phyloP scores from a whole-genome alignment of 2,888 invertebrate species.

The Pseudococcus longispinus region DNA sequence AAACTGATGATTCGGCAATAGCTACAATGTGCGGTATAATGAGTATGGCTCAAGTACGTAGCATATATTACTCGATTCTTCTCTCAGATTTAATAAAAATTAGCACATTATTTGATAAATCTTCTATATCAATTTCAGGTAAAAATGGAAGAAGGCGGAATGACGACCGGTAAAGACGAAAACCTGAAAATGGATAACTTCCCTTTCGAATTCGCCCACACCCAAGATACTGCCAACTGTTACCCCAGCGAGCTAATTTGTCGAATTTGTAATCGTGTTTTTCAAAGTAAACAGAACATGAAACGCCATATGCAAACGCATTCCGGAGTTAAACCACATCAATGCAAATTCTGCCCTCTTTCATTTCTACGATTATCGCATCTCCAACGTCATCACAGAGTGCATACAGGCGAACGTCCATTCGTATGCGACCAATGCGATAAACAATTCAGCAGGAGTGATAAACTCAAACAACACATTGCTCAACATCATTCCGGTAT shows the following conservation, averaged over 20 bases:
- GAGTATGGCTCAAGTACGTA: constrained; percentile 13
- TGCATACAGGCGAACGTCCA: constrained; percentile 75
- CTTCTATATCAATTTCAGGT: not conserved
- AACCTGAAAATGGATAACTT: constrained; percentile 28
- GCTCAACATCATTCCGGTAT: constrained; percentile 59
- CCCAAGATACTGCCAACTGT: not conserved
- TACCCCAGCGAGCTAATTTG: constrained; percentile 54
- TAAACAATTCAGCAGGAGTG: constrained; percentile 75
- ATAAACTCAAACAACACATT: constrained; percentile 73
- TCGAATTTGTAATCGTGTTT: constrained; percentile 58
- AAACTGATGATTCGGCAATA: not conserved
- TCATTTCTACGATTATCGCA: constrained; percentile 74
- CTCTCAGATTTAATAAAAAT: too few relatives aligned
- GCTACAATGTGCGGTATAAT: constrained; percentile 11
- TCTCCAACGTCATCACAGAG: constrained; percentile 72
- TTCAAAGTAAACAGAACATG: constrained; percentile 59
- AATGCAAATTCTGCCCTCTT: constrained; percentile 59
- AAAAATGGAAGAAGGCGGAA: constrained; percentile 50
- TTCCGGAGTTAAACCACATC: constrained; percentile 60
- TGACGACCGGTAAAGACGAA: not conserved
- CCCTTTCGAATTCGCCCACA: not conserved
- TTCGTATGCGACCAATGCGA: constrained; percentile 75
- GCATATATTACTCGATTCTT: not conserved
- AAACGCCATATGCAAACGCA: constrained; percentile 60
- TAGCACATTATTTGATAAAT: not conserved